phyloP scores from a whole-genome alignment of 2,797 vertebrate species.

The Sylvia borin region DNA sequence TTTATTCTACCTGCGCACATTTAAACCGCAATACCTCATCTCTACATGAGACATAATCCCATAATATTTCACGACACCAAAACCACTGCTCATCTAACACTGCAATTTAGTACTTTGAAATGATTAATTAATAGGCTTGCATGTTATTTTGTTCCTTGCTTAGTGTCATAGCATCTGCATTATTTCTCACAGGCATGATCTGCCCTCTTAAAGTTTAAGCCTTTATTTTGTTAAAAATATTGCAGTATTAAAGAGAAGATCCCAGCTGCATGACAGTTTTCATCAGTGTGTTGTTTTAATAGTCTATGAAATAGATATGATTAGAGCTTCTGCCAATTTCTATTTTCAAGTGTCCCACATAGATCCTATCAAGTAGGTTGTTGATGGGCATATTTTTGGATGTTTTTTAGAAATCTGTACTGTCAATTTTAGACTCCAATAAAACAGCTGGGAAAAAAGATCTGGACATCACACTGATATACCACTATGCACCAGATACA shows the following conservation, averaged over 20 bases:
- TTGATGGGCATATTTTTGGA: not conserved
- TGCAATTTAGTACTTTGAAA: conserved; percentile 49
- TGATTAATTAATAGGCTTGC: conserved; percentile 64
- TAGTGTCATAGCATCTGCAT: conserved; percentile 54
- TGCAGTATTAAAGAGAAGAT: not conserved
- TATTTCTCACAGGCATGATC: conserved; percentile 40
- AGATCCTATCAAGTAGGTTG: not conserved
- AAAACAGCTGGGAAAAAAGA: not conserved
- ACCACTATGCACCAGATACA: not conserved
- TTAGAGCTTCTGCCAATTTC: not conserved
- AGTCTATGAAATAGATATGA: not conserved
- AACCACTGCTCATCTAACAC: conserved; percentile 22
- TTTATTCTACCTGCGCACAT: conserved; percentile 8
- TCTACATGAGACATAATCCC: not conserved
- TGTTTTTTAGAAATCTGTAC: not conserved
- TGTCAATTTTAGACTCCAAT: not conserved
- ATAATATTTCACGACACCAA: conserved; percentile 57
- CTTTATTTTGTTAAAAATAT: not conserved
- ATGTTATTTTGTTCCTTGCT: conserved; percentile 55
- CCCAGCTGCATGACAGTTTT: not conserved
- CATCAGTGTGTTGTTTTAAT: not conserved
- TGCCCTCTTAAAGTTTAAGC: not conserved
- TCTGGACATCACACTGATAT: not conserved
- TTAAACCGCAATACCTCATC: conserved; percentile 4
- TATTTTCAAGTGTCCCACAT: not conserved